phyloP scores from a whole-genome alignment of 2,797 vertebrate genomes.

The Enteromius anoplus region DNA sequence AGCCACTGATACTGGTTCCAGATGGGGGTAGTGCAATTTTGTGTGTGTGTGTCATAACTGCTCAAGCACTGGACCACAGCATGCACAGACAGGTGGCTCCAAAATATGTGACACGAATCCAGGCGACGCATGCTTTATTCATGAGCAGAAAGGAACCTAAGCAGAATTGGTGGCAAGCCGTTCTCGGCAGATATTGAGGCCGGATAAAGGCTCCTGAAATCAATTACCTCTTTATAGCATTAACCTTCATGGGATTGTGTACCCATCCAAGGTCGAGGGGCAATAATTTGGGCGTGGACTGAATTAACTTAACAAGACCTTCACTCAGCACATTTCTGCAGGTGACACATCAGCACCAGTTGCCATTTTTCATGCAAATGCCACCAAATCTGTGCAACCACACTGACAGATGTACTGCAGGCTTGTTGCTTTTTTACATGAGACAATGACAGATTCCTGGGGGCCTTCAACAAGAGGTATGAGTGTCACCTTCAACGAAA shows the following conservation, averaged over 20 bases:
- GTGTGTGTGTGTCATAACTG: slow-evolving; percentile 21
- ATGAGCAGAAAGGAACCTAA: slow-evolving; percentile 68
- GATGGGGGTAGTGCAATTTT: slow-evolving; percentile 58
- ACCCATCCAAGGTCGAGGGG: slow-evolving; percentile 74
- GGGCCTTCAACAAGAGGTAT: slow-evolving; percentile 22
- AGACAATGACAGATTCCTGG: slow-evolving; percentile 14
- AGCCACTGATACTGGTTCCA: slow-evolving; percentile 62
- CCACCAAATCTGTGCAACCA: slow-evolving; percentile 20
- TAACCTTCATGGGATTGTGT: slow-evolving; percentile 74
- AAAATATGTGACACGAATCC: slow-evolving; percentile 69
- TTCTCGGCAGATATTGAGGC: slow-evolving; percentile 65
- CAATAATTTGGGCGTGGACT: slow-evolving; percentile 67
- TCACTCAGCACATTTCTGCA: slow-evolving; percentile 59
- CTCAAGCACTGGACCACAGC: slow-evolving; percentile 52
- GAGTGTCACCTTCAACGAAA: slow-evolving; percentile 8
- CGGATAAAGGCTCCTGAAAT: slow-evolving; percentile 66
- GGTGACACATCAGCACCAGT: slow-evolving; percentile 29
- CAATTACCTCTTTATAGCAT: slow-evolving; percentile 72
- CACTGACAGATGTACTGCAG: slow-evolving; percentile 34
- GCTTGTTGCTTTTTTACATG: slow-evolving; percentile 26
- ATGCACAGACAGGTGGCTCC: slow-evolving; percentile 68
- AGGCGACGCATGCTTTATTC: slow-evolving; percentile 72
- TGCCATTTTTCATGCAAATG: slow-evolving; percentile 44
- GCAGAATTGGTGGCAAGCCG: slow-evolving; percentile 63
- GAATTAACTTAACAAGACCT: slow-evolving; percentile 72